phyloP scores from a whole-genome alignment of 2,113 vertebrate genomes.

The Sitta europaea region DNA sequence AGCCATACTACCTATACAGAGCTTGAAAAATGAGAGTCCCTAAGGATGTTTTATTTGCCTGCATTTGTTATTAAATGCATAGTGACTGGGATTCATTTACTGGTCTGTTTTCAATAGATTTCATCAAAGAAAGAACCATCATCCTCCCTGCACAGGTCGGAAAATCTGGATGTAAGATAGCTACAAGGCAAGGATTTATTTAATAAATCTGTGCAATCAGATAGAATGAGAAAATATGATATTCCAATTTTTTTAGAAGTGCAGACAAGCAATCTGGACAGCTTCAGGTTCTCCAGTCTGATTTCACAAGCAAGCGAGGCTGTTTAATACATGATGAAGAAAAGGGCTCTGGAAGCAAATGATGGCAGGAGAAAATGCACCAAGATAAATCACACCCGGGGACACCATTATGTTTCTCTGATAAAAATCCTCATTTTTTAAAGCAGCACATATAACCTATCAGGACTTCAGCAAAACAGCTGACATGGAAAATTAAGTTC shows the following conservation, averaged over 20 bases:
- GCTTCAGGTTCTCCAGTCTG: background rate
- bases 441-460: background rate
- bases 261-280: constrained; percentile 21
- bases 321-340: background rate
- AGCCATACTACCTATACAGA: background rate
- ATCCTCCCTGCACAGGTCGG: background rate
- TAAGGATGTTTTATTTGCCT: background rate
- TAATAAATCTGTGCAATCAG: constrained; percentile 34
- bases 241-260: background rate
- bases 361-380: background rate
- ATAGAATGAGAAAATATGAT: constrained; percentile 20
- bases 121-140: background rate
- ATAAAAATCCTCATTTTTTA: constrained; percentile 19
- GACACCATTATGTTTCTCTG: background rate
- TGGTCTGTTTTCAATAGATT: constrained; percentile 14
- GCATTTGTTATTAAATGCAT: constrained; percentile 13
- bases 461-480: background rate
- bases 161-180: constrained; percentile 8
- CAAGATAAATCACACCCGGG: constrained; percentile 9
- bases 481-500: background rate
- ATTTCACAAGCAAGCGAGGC: background rate
- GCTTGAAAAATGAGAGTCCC: background rate
- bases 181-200: constrained; percentile 14
- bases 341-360: background rate
- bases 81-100: background rate